These are phyloP conservation scores for Helarctos malayanus DNA, from an alignment of 2,797 vertebrate species.

Conservation along the genomic window DNA sequence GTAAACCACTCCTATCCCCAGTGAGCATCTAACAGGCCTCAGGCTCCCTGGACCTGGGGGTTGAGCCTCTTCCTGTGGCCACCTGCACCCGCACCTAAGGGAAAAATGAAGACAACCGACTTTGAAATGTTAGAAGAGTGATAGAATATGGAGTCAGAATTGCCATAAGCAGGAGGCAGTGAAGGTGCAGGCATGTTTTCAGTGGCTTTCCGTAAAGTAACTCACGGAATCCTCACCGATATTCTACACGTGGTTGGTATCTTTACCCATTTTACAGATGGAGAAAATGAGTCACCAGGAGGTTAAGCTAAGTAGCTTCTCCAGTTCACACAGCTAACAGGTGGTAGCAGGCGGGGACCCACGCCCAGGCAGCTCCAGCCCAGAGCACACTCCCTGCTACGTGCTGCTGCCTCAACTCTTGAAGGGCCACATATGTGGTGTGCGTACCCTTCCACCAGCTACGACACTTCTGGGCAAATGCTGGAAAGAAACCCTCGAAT, in stretches of 20 bases:
- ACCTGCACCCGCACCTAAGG: neutral
- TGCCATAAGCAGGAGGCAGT: rapidly evolving
- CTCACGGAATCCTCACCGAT: neutral
- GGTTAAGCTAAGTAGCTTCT: neutral
- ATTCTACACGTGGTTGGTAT: rapidly evolving
- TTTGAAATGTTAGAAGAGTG: neutral
- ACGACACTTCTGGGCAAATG: neutral
- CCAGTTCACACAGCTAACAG: neutral
- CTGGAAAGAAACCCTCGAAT: too few species aligned
- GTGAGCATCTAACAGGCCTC: neutral
- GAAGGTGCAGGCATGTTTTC: neutral
- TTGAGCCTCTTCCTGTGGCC: neutral
- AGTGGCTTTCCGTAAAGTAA: neutral
- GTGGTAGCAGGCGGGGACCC: neutral
- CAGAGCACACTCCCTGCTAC: neutral
- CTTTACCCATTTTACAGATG: too few species aligned
- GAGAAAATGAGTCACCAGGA: neutral
- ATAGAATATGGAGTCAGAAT: neutral
- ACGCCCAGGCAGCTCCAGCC: rapidly evolving
- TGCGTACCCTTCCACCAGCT: neutral
- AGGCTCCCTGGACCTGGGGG: neutral
- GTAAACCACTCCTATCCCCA: neutral
- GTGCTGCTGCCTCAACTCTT: neutral
- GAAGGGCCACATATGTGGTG: rapidly evolving
- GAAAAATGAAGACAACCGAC: too few species aligned